phyloP scores from a whole-genome alignment of 2,888 invertebrate species.

The Microdon myrmicae region DNA sequence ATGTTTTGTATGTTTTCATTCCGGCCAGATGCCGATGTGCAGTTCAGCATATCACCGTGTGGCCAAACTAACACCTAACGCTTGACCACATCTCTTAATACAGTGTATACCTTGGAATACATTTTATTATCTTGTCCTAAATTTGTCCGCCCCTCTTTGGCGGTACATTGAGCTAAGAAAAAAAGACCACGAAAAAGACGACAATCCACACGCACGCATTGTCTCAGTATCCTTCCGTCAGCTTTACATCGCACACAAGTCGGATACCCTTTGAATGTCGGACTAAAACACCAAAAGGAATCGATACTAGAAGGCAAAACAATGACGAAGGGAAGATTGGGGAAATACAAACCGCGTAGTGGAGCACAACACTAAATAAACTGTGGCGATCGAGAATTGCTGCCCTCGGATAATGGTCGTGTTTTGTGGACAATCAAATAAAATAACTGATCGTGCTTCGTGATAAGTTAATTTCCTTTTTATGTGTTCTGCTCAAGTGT shows the following conservation, averaged over 20 bases:
- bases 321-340: not conserved
- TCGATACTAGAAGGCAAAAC: slow-evolving; percentile 12
- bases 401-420: slow-evolving; percentile 64
- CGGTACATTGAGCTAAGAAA: slow-evolving; percentile 13
- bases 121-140: slow-evolving; percentile 47
- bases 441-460: slow-evolving; percentile 68
- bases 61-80: slow-evolving; percentile 11
- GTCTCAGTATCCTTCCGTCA: slow-evolving; percentile 4
- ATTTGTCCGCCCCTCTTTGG: slow-evolving; percentile 41
- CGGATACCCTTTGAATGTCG: no score
- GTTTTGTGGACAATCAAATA: slow-evolving; percentile 67
- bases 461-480: slow-evolving; percentile 68
- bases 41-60: slow-evolving; percentile 14
- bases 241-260: slow-evolving; percentile 1
- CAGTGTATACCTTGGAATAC: slow-evolving; percentile 17
- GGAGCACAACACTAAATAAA: slow-evolving; percentile 31
- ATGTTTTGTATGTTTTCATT: no score
- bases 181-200: slow-evolving; percentile 17
- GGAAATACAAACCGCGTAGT: no score
- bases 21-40: not conserved
- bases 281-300: slow-evolving; percentile 1
- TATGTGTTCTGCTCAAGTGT: slow-evolving; percentile 62
- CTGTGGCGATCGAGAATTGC: slow-evolving; percentile 51
- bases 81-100: slow-evolving; percentile 5
- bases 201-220: slow-evolving; percentile 25